Conservation (phyloP, 2,888 invertebrate species). For the Drosophila merina region DNA sequence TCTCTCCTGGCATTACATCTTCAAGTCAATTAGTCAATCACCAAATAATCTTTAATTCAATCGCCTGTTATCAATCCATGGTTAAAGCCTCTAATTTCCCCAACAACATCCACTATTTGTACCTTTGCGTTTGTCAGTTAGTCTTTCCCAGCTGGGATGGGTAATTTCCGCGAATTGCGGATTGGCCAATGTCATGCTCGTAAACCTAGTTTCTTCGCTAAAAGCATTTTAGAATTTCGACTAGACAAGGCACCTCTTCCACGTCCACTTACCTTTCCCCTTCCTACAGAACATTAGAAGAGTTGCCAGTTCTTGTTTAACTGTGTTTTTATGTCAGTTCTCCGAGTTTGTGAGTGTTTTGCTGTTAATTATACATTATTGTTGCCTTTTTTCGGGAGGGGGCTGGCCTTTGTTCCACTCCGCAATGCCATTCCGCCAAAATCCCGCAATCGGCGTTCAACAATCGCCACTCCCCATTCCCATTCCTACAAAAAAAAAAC, state of each 20-base stretch:
- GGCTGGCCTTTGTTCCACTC: slow-evolving; percentile 36
- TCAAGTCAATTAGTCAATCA: background rate
- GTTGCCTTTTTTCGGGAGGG: slow-evolving; percentile 8
- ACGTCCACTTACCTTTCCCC: background rate
- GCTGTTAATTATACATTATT: slow-evolving; percentile 23
- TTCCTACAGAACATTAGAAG: too few species aligned
- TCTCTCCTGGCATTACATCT: too few species aligned
- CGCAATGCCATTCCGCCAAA: background rate
- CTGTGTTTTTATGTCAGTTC: slow-evolving; percentile 73
- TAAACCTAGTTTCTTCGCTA: slow-evolving; percentile 68
- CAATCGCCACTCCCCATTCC: slow-evolving; percentile 34
- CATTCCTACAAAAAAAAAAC: slow-evolving; percentile 19
- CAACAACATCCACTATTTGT: background rate
- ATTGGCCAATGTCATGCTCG: slow-evolving; percentile 59
- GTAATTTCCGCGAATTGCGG: slow-evolving; percentile 57
- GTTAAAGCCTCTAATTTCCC: background rate
- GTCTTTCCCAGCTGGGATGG: slow-evolving; percentile 23
- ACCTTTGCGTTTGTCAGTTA: slow-evolving; percentile 1
- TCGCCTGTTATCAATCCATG: background rate
- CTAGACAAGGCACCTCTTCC: slow-evolving; percentile 26
- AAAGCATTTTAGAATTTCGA: slow-evolving; percentile 46
- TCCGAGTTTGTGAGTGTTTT: slow-evolving; percentile 43
- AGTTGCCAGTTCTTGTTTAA: slow-evolving; percentile 46
- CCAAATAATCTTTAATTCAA: too few species aligned
- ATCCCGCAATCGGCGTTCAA: slow-evolving; percentile 26